phyloP scores from a whole-genome alignment of 2,888 invertebrate species.

The Altica lythri region DNA sequence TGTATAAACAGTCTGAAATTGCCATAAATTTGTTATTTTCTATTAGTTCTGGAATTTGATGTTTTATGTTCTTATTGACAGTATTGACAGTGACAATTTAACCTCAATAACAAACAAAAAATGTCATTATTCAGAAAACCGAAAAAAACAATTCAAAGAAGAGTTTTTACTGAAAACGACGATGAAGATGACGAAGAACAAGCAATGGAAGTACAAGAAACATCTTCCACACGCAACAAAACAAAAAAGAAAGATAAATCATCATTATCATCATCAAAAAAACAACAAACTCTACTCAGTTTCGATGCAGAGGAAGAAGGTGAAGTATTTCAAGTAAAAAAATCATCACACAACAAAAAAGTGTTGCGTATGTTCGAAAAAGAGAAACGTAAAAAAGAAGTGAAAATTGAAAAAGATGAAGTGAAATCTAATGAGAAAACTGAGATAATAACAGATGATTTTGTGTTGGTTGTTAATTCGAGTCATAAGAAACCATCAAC shows the following conservation, averaged over 20 bases:
- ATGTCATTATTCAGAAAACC: slow-evolving; percentile 91
- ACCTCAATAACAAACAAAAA: too few species aligned
- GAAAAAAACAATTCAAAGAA: slow-evolving; percentile 78
- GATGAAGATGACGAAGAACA: slow-evolving; percentile 69
- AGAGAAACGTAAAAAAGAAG: slow-evolving; percentile 69
- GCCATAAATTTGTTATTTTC: too few species aligned
- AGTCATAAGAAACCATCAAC: slow-evolving; percentile 51
- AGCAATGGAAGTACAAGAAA: slow-evolving; percentile 54
- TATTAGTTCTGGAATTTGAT: too few species aligned
- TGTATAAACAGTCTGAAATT: too few species aligned
- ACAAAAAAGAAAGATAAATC: slow-evolving; percentile 57
- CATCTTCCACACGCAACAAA: slow-evolving; percentile 45
- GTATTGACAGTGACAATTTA: too few species aligned
- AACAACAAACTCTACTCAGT: slow-evolving; percentile 71
- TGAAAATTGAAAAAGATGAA: slow-evolving; percentile 52
- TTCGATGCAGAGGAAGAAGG: slow-evolving; percentile 81
- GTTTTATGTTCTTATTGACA: too few species aligned
- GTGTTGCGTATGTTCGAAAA: slow-evolving; percentile 83
- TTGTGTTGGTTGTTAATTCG: slow-evolving; percentile 62
- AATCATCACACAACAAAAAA: slow-evolving; percentile 91
- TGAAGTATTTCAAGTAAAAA: slow-evolving; percentile 93
- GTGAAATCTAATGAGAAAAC: slow-evolving; percentile 62
- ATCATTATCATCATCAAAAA: too few species aligned
- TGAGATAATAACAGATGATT: slow-evolving; percentile 72
- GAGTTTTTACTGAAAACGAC: slow-evolving; percentile 71